Percentiles rank a stretch among this genome's conserved stretches.
Conservation (phyloP, 1,140 invertebrate genomes). For the Heliothis subflexa region DNA sequence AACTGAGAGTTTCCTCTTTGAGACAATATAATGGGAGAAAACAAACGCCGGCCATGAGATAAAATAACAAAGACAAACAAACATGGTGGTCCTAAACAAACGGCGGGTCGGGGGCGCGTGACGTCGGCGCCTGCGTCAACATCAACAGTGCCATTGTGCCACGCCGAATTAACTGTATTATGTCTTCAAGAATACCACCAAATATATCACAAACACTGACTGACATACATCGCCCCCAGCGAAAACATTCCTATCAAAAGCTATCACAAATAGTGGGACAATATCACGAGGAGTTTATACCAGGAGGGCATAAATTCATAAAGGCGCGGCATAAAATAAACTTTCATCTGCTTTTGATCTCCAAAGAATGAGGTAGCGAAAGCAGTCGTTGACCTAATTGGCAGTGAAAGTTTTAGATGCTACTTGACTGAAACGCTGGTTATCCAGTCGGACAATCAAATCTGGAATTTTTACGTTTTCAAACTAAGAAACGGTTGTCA, state of each 20-base stretch:
- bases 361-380: background rate
- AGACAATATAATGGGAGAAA: conserved; percentile 33
- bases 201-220: conserved; percentile 16
- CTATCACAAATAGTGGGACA: background rate
- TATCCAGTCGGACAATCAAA: conserved; percentile 11
- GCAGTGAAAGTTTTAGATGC: background rate
- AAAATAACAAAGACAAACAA: conserved; percentile 46
- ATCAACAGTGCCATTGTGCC: conserved; percentile 36
- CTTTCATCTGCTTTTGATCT: background rate
- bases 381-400: conserved; percentile 1
- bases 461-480: background rate
- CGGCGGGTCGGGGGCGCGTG: conserved; percentile 7
- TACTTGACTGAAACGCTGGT: background rate
- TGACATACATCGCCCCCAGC: background rate
- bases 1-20: background rate
- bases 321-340: background rate
- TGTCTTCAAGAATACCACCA: conserved; percentile 40
- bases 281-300: background rate
- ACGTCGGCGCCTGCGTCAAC: conserved; percentile 34
- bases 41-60: conserved; percentile 27
- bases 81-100: conserved; percentile 47
- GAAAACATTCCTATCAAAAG: background rate
- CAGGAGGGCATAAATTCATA: background rate
- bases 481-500: background rate
- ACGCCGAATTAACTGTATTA: conserved; percentile 39